Evolutionary conservation across 2,797 vertebrate species (phyloP).

Genomic region (Gobio occitaniae): DNA sequence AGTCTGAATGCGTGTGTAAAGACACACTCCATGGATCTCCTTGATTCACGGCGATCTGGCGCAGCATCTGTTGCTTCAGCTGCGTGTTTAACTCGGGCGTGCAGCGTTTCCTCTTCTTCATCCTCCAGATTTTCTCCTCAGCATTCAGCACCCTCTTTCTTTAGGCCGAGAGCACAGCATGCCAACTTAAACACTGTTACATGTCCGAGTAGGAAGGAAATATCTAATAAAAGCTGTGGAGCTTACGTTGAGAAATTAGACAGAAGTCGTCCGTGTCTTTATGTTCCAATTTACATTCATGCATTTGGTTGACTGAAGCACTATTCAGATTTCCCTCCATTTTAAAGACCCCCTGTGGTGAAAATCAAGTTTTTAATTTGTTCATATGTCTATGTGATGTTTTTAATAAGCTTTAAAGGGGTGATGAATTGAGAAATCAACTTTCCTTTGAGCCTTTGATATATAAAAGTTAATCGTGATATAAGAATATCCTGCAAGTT

Average conservation of each 20-base stretch:
- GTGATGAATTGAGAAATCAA: too few relatives aligned
- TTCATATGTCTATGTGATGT: too few relatives aligned
- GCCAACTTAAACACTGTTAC: slow-evolving; percentile 15
- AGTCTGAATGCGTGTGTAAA: slow-evolving; percentile 58
- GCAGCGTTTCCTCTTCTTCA: slow-evolving; percentile 49
- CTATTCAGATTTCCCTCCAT: not conserved
- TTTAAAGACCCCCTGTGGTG: not conserved
- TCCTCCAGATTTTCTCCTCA: not conserved
- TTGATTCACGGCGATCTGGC: slow-evolving; percentile 66
- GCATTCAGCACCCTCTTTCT: not conserved
- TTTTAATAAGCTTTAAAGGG: too few relatives aligned
- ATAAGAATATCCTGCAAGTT: too few relatives aligned
- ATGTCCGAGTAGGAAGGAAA: slow-evolving; percentile 9
- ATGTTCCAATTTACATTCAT: not conserved
- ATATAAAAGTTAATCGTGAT: too few relatives aligned
- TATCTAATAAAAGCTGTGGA: not conserved
- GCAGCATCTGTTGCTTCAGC: slow-evolving; percentile 71
- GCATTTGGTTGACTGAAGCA: not conserved
- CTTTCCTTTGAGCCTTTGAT: too few relatives aligned
- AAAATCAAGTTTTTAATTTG: too few relatives aligned
- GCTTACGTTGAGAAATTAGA: not conserved
- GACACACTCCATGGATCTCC: slow-evolving; percentile 9
- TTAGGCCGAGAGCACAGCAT: slow-evolving; percentile 3
- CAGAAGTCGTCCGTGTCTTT: not conserved
- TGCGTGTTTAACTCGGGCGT: slow-evolving; percentile 57